phyloP scores from a whole-genome alignment of 1,140 invertebrate genomes.

The Pseudomyrmex concolor region DNA sequence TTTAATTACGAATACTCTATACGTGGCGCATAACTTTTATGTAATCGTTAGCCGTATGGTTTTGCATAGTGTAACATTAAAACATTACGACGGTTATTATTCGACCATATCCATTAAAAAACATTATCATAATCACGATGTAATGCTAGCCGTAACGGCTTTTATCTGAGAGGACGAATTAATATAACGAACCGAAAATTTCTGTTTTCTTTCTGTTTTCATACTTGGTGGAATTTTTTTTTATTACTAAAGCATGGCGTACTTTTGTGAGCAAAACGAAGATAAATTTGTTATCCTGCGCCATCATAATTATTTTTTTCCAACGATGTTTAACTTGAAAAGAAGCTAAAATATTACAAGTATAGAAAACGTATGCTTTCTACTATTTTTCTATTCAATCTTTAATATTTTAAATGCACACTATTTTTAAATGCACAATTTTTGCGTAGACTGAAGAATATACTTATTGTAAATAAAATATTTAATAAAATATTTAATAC shows the following conservation, averaged over 20 bases:
- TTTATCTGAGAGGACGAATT: constrained; percentile 33
- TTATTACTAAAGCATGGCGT: background rate
- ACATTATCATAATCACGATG: constrained; percentile 59
- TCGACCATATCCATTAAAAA: constrained; percentile 52
- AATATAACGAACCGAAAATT: constrained; percentile 51
- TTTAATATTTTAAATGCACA: constrained; percentile 12
- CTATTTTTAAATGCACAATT: constrained; percentile 4
- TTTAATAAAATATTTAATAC: background rate
- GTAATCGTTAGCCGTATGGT: constrained; percentile 53
- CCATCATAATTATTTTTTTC: constrained; percentile 36
- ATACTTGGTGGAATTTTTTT: constrained; percentile 7
- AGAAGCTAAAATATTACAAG: background rate
- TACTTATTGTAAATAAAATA: background rate
- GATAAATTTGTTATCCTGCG: background rate
- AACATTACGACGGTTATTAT: constrained; percentile 57
- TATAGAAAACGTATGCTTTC: background rate
- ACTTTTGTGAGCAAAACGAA: constrained; percentile 7
- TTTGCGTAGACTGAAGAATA: background rate
- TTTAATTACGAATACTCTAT: constrained; percentile 46
- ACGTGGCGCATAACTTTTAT: constrained; percentile 43
- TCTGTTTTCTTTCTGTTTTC: background rate
- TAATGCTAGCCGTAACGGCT: constrained; percentile 40
- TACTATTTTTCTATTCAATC: background rate
- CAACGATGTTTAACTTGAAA: constrained; percentile 1
- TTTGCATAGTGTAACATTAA: constrained; percentile 49